These are phyloP conservation scores for Cebidichthys violaceus DNA, from an alignment of 2,113 vertebrate genomes.

Conservation along the genomic window DNA sequence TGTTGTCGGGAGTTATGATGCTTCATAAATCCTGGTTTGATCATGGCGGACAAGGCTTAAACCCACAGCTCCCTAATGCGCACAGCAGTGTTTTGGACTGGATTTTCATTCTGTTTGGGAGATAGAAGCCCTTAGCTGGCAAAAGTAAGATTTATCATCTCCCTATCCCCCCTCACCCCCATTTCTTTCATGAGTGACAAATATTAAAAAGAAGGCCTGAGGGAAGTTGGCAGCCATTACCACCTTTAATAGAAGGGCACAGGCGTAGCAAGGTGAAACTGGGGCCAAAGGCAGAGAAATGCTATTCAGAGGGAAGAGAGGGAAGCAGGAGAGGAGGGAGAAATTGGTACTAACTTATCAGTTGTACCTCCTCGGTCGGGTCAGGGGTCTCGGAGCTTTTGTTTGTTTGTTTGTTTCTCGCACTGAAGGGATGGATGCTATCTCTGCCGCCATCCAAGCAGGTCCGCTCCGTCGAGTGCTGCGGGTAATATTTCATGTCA, in stretches of 20 bases:
- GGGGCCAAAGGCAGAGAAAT: constrained; percentile 88
- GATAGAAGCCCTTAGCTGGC: constrained; percentile 92
- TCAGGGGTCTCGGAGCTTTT: constrained; percentile 83
- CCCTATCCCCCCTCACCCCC: constrained; percentile 28
- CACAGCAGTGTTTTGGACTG: constrained; percentile 92
- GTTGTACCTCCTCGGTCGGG: constrained; percentile 84
- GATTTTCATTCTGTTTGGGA: constrained; percentile 92
- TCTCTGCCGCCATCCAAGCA: constrained; percentile 81
- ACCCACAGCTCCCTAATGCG: constrained; percentile 95
- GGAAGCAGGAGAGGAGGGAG: constrained; percentile 72
- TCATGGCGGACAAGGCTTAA: constrained; percentile 99
- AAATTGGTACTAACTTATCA: constrained; percentile 86
- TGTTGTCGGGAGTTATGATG: constrained; percentile 99
- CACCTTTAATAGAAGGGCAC: constrained; percentile 91
- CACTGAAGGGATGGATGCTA: constrained; percentile 85
- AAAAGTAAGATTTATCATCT: constrained; percentile 95
- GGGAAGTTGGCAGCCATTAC: constrained; percentile 90
- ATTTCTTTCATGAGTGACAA: constrained; percentile 88
- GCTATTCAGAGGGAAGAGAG: constrained; percentile 71
- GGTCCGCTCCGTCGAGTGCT: constrained; percentile 74
- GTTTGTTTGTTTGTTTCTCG: constrained; percentile 85
- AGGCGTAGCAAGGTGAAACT: constrained; percentile 92
- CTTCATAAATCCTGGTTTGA: constrained; percentile 99
- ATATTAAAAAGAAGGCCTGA: constrained; percentile 92
- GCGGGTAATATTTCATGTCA: constrained; percentile 87